Evolutionary conservation across 2,113 vertebrate species (phyloP).

Genomic region (Xenotilapia flavipinnis): DNA sequence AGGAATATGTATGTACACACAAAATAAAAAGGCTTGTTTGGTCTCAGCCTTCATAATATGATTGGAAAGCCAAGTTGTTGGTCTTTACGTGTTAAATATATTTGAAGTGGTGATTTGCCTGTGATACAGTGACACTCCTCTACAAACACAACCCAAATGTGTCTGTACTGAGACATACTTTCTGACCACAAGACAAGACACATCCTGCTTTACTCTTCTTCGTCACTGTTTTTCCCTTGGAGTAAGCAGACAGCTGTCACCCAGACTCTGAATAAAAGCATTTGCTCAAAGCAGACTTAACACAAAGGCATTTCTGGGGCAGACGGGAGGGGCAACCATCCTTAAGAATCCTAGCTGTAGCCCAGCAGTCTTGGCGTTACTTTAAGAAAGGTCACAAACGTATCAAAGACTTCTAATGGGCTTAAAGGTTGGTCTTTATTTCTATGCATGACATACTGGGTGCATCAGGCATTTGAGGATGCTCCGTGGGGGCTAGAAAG

Average conservation of each 20-base stretch:
- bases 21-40: neutral
- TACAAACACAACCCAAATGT: neutral
- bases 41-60: neutral
- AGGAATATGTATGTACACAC: neutral
- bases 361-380: neutral
- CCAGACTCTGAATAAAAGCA: conserved; percentile 57
- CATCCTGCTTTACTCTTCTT: neutral
- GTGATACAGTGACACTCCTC: neutral
- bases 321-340: neutral
- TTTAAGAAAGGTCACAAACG: neutral
- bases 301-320: conserved; percentile 6
- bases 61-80: neutral
- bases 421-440: conserved; percentile 4
- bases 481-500: neutral
- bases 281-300: conserved; percentile 25
- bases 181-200: neutral
- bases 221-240: neutral
- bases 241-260: conserved; percentile 48
- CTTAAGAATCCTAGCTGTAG: neutral
- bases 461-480: neutral
- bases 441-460: neutral
- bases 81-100: neutral
- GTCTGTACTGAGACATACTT: neutral
- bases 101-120: neutral
- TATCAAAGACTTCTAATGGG: neutral